Evolutionary conservation across 1,140 invertebrate genomes (phyloP).

Genomic region (Neelides sp.): DNA sequence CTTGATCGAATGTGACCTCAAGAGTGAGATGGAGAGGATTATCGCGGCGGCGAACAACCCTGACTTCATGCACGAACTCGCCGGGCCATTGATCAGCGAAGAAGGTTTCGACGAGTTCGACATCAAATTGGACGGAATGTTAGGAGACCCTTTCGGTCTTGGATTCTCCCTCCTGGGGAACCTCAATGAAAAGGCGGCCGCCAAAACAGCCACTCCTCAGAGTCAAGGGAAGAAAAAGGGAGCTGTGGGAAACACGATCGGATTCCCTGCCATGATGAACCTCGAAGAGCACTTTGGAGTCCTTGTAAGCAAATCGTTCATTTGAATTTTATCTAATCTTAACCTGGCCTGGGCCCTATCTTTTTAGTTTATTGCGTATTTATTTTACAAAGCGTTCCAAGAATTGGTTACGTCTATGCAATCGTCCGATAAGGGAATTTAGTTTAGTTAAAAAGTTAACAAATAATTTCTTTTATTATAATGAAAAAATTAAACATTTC

Average conservation of each 20-base stretch:
- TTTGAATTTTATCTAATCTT: constrained; percentile 12
- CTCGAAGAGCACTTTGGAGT: constrained; percentile 39
- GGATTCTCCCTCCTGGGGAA: constrained; percentile 1
- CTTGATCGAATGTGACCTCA: constrained; percentile 69
- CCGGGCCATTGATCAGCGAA: constrained; percentile 34
- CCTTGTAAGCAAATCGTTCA: constrained; percentile 37
- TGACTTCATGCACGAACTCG: constrained; percentile 22
- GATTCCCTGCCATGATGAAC: constrained; percentile 13
- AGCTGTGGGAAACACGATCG: not conserved
- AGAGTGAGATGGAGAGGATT: constrained; percentile 62
- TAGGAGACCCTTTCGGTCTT: constrained; percentile 10
- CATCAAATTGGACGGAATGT: constrained; percentile 5
- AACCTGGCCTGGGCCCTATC: no score
- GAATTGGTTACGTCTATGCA: no score
- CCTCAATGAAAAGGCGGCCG: constrained; percentile 18
- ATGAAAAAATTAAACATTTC: no score
- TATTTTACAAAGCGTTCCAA: no score
- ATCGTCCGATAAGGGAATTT: no score
- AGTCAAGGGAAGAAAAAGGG: no score
- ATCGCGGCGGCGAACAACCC: constrained; percentile 40
- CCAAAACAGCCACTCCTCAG: constrained; percentile 17
- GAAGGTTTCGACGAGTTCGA: constrained; percentile 49
- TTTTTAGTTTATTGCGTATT: no score
- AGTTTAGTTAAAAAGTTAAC: no score
- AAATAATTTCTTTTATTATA: no score